These are phyloP conservation scores for Megaleporinus macrocephalus DNA, from an alignment of 2,113 vertebrate species.

Conservation along the genomic window DNA sequence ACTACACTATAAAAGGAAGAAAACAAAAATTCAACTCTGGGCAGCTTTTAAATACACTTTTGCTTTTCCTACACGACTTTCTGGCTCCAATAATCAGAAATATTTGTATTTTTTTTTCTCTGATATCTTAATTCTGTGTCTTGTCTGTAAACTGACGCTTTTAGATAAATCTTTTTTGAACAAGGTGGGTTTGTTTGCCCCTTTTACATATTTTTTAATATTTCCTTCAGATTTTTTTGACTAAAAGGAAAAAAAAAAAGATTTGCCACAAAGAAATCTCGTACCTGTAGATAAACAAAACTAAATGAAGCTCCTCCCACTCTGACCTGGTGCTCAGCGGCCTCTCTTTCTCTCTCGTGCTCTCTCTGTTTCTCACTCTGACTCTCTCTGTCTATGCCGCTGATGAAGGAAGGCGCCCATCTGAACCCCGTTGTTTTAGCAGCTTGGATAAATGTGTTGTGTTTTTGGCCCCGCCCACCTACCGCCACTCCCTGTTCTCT, in stretches of 20 bases:
- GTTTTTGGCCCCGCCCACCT: constrained; percentile 72
- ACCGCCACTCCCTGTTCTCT: constrained; percentile 71
- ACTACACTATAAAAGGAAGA: constrained; percentile 33
- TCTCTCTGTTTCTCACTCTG: neutral
- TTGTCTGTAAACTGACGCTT: constrained; percentile 31
- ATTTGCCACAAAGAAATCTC: constrained; percentile 2
- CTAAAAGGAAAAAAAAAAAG: constrained; percentile 31
- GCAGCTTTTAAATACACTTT: constrained; percentile 85
- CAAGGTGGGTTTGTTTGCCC: constrained; percentile 55
- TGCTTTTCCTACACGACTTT: constrained; percentile 69
- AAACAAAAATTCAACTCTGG: constrained; percentile 61
- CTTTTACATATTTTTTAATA: constrained; percentile 66
- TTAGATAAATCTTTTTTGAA: constrained; percentile 61
- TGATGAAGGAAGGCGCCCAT: neutral
- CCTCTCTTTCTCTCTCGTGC: neutral
- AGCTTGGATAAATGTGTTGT: constrained; percentile 77
- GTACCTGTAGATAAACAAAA: constrained; percentile 50
- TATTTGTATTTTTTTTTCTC: constrained; percentile 65
- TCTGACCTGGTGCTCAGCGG: neutral
- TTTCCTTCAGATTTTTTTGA: constrained; percentile 34
- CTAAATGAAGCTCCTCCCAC: constrained; percentile 38
- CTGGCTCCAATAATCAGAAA: constrained; percentile 70
- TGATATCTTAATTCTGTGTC: constrained; percentile 67
- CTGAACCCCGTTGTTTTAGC: constrained; percentile 73
- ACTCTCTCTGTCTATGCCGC: neutral